Evolutionary conservation across 2,113 vertebrate genomes (phyloP).

Genomic region (Podarcis muralis): DNA sequence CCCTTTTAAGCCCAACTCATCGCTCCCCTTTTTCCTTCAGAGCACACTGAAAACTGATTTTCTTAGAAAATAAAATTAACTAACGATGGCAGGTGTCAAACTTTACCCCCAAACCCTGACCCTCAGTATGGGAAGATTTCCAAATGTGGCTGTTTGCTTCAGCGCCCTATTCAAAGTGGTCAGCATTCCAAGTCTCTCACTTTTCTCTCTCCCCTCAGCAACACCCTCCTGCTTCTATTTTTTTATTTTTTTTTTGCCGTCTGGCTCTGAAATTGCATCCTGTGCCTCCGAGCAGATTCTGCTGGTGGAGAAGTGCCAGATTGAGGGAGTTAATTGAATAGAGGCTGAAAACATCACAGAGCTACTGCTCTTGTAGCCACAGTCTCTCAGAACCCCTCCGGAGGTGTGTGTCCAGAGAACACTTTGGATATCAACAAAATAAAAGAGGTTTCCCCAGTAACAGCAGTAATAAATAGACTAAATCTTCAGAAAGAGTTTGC

Average conservation of each 20-base stretch:
- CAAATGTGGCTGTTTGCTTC: neutral
- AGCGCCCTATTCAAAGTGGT: neutral
- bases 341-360: neutral
- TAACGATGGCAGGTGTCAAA: neutral
- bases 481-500: constrained; percentile 59
- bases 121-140: neutral
- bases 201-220: neutral
- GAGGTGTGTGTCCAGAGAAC: constrained; percentile 38
- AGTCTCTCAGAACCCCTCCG: constrained; percentile 5
- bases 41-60: neutral
- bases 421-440: constrained; percentile 35
- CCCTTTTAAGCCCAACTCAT: no score
- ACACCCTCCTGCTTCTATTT: no score
- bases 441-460: constrained; percentile 17
- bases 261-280: constrained; percentile 10
- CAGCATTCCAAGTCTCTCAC: neutral
- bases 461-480: constrained; percentile 65
- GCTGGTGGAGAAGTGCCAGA: rapidly evolving
- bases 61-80: neutral
- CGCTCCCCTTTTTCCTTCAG: no score
- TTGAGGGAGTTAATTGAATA: constrained; percentile 5
- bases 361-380: constrained; percentile 20
- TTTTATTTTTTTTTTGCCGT: neutral
- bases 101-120: neutral
- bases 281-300: neutral